phyloP scores from a whole-genome alignment of 2,113 vertebrate species.

The Parus major region DNA sequence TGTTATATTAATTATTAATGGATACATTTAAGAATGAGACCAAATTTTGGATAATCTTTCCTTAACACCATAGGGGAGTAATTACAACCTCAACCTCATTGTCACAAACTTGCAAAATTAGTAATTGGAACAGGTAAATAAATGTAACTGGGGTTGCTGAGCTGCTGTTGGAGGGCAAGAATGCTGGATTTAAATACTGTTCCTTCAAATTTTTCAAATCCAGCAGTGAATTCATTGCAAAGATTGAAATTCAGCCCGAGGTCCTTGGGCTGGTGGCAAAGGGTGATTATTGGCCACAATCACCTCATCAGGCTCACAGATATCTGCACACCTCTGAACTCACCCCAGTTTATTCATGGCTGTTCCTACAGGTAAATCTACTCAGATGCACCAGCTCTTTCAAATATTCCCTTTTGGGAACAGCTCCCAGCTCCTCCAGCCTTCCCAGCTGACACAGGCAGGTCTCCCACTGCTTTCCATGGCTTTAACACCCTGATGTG shows the following conservation, averaged over 20 bases:
- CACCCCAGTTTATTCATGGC: background rate
- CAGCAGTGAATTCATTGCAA: background rate
- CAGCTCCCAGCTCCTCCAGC: constrained; percentile 10
- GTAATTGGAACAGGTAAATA: background rate
- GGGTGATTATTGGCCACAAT: background rate
- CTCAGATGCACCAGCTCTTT: background rate
- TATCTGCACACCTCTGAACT: background rate
- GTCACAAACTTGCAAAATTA: background rate
- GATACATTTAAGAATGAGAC: background rate
- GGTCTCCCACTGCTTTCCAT: background rate
- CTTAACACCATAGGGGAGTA: background rate
- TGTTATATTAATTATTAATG: background rate
- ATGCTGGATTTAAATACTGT: accelerated
- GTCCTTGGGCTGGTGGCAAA: background rate
- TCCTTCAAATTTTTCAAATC: background rate
- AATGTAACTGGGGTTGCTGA: background rate
- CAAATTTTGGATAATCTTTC: background rate
- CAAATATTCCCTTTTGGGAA: background rate
- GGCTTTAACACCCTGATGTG: background rate
- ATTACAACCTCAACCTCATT: background rate
- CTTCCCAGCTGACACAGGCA: constrained; percentile 2
- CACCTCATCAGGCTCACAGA: background rate
- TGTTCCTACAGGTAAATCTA: background rate
- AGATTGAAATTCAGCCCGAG: background rate
- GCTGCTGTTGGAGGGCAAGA: background rate